Evolutionary conservation across 2,797 vertebrate genomes (phyloP), one percentile per base, ranked within the genome.

Genomic region (Esox masquinongy): DNA sequence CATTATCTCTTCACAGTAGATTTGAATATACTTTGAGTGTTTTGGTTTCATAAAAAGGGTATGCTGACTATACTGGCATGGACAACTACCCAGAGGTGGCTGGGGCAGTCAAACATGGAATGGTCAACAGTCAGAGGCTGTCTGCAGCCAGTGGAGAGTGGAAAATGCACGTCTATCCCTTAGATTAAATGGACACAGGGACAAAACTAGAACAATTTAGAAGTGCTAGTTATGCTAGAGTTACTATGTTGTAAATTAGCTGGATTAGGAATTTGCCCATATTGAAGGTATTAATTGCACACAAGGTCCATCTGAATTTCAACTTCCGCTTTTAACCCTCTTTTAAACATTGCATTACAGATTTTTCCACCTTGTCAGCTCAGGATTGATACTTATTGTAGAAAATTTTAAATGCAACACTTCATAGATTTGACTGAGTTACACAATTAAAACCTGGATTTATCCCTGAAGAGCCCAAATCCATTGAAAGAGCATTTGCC

Each of bases 231-330:
- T 29, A 22, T 15, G n/a, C 15, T 22, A 22, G 34, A 17, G 16
- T 64, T 11, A 64, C 12, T 66, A 31, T 17, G 16, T 66, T 34
- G 29, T 8, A 43, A 72, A 77, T 34, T 72, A 83, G 16, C 24
- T 64, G 63, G 19, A 70, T 24, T 53, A 69, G 59, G 51, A 36
- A 24, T 26, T 50, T 5, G 22, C 29, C 19, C 29, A n/a, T 31
- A 73, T 66, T 70, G 68, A 50, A 75, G 19, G 67, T 78, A 88
- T 90, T 85, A 91, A 91, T 90, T 34, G 34, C 34, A 34, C 34
- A 34, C 34, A 90, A 91, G 81, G 51, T 90, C 78, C 3, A 43
- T 2, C 43, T 4, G 43, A 43, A 43, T 2, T 43, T 39, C 3
- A 39, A 39, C 3, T 6, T 39, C n/a, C n/a, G n/a, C n/a, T n/a